These are phyloP conservation scores for Parapristionchus giblindavisi DNA, from an alignment of 2,888 invertebrate genomes.

Conservation along the genomic window DNA sequence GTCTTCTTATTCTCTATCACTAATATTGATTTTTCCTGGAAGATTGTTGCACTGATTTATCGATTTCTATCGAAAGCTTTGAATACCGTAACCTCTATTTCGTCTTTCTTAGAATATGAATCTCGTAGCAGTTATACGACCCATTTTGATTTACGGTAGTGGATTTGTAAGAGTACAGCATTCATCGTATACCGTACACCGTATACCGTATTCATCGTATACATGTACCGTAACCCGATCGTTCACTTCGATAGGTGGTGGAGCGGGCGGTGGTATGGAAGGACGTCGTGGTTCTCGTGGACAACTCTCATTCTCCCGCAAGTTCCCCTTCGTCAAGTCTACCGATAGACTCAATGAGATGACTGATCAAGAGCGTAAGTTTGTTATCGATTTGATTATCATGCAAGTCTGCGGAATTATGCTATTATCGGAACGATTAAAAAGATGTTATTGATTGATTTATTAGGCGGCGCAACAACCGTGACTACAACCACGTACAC, in stretches of 20 bases:
- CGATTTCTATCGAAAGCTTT: too few relatives aligned
- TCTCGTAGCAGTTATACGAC: too few relatives aligned
- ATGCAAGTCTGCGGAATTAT: conserved; percentile 1
- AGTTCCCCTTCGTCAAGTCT: conserved; percentile 99
- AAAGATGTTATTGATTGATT: not conserved
- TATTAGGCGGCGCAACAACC: conserved; percentile 41
- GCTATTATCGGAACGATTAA: not conserved
- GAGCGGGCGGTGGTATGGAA: conserved; percentile 48
- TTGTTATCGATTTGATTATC: not conserved
- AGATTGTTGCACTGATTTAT: too few relatives aligned
- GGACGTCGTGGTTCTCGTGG: conserved; percentile 78
- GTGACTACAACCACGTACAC: conserved; percentile 52
- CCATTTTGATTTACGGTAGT: too few relatives aligned
- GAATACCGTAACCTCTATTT: too few relatives aligned
- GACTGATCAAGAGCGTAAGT: conserved; percentile 96
- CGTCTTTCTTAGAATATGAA: too few relatives aligned
- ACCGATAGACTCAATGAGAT: conserved; percentile 89
- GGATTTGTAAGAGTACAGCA: too few relatives aligned
- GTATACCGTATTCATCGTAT: too few relatives aligned
- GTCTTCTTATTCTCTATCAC: not conserved
- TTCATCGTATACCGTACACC: too few relatives aligned
- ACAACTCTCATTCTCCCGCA: conserved; percentile 96
- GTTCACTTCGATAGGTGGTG: not conserved
- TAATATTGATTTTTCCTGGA: not conserved
- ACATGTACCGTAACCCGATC: not conserved